phyloP scores from a whole-genome alignment of 2,888 invertebrate genomes.

The Eledone cirrhosa region DNA sequence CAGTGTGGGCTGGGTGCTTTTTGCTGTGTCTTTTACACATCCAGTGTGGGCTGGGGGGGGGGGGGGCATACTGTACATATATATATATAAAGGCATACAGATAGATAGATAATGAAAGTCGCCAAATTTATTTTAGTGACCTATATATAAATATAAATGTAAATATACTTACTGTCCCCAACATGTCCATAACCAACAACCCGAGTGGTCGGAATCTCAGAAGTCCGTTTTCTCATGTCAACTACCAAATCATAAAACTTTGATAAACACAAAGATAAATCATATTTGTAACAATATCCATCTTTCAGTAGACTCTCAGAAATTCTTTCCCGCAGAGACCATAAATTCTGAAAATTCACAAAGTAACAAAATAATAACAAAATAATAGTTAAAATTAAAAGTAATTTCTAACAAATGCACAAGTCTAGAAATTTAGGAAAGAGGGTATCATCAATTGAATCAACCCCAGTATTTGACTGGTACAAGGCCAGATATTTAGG shows the following conservation, averaged over 20 bases:
- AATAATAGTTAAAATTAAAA: not conserved
- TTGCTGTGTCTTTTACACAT: too few relatives aligned
- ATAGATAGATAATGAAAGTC: too few relatives aligned
- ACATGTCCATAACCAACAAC: conserved; percentile 89
- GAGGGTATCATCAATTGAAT: not conserved
- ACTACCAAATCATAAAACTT: conserved; percentile 87
- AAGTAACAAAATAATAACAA: conserved; percentile 15
- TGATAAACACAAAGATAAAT: conserved; percentile 86
- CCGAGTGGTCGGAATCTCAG: conserved; percentile 69
- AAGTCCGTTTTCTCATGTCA: conserved; percentile 74
- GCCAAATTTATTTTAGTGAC: too few relatives aligned
- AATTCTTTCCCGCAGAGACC: conserved; percentile 87
- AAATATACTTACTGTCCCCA: conserved; percentile 76
- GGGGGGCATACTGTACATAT: too few relatives aligned
- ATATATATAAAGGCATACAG: too few relatives aligned
- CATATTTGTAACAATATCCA: conserved; percentile 95
- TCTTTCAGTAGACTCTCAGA: conserved; percentile 79
- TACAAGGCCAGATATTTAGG: too few relatives aligned
- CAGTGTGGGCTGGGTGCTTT: too few relatives aligned
- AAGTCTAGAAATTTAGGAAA: too few relatives aligned
- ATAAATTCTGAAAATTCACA: conserved; percentile 70
- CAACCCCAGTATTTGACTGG: not conserved
- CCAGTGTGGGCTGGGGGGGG: too few relatives aligned
- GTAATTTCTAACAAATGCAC: too few relatives aligned
- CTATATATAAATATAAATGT: not conserved